phyloP scores from a whole-genome alignment of 2,888 invertebrate genomes.

The Lycophotia porphyrea region DNA sequence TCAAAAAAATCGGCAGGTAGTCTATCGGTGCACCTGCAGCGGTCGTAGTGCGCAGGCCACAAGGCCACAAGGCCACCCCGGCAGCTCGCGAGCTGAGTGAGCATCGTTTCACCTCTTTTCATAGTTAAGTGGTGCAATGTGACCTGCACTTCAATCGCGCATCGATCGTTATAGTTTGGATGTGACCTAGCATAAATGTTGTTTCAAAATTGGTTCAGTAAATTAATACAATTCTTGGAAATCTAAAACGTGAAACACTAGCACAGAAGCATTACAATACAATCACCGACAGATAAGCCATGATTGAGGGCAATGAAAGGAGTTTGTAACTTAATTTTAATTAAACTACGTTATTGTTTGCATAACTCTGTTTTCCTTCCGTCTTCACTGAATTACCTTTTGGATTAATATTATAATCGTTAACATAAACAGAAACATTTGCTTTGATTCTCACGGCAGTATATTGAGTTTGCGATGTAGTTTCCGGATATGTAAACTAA shows the following conservation, averaged over 20 bases:
- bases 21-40: not conserved
- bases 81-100: too few relatives aligned
- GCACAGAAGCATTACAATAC: slow-evolving; percentile 11
- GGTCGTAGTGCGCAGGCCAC: too few relatives aligned
- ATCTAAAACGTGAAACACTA: slow-evolving; percentile 1
- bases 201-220: not conserved
- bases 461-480: not conserved
- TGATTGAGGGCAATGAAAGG: slow-evolving; percentile 17
- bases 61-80: too few relatives aligned
- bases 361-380: not conserved
- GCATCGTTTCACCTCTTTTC: too few relatives aligned
- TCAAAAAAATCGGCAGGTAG: not conserved
- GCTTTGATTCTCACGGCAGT: not conserved
- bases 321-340: slow-evolving; percentile 45
- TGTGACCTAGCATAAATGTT: not conserved
- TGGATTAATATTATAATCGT: slow-evolving; percentile 13
- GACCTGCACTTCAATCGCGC: not conserved
- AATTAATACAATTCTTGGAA: not conserved
- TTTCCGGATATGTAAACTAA: not conserved
- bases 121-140: too few relatives aligned
- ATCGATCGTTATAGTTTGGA: not conserved
- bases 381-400: not conserved
- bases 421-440: slow-evolving; percentile 10
- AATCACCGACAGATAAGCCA: slow-evolving; percentile 29
- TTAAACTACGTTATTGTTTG: slow-evolving; percentile 27